A percentile compares a stretch with the other conserved stretches of the same genome.
Evolutionary conservation across 2,888 invertebrate genomes (phyloP).

Genomic region (Eilema depressum): DNA sequence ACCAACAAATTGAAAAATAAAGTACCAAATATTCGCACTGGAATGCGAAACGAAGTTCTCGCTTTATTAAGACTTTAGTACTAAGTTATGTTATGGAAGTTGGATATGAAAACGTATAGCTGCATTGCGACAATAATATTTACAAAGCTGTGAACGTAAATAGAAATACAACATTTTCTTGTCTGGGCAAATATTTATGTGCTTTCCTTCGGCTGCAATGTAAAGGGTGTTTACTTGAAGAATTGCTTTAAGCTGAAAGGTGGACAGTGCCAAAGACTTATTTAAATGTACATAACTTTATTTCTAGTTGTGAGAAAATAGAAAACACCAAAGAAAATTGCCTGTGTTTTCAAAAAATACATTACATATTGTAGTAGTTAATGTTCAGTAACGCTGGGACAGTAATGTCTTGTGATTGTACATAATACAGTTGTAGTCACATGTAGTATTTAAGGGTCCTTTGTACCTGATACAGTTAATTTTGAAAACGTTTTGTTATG

Average conservation of each 20-base stretch:
- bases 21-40: conserved; percentile 33
- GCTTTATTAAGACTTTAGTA: conserved; percentile 31
- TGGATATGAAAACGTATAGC: conserved; percentile 35
- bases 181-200: conserved; percentile 33
- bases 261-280: not conserved
- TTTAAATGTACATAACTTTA: conserved; percentile 5
- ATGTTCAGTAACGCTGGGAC: too few relatives aligned
- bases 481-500: too few relatives aligned
- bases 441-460: too few relatives aligned
- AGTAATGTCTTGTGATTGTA: too few relatives aligned
- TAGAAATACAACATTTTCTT: conserved; percentile 32
- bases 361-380: not conserved
- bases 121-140: conserved; percentile 50
- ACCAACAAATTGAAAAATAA: conserved; percentile 37
- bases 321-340: not conserved
- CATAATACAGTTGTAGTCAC: too few relatives aligned
- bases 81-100: conserved; percentile 29
- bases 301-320: not conserved
- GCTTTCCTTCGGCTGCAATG: conserved; percentile 22
- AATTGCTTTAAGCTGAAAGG: conserved; percentile 13
- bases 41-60: conserved; percentile 34
- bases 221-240: conserved; percentile 20
- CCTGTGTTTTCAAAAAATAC: not conserved
- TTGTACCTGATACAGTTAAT: too few relatives aligned
- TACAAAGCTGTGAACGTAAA: conserved; percentile 29